A percentile compares a stretch with the other conserved stretches of the same genome.
These are phyloP conservation scores for Pimpla rufipes DNA, from an alignment of 2,888 invertebrate genomes.

Conservation along the genomic window DNA sequence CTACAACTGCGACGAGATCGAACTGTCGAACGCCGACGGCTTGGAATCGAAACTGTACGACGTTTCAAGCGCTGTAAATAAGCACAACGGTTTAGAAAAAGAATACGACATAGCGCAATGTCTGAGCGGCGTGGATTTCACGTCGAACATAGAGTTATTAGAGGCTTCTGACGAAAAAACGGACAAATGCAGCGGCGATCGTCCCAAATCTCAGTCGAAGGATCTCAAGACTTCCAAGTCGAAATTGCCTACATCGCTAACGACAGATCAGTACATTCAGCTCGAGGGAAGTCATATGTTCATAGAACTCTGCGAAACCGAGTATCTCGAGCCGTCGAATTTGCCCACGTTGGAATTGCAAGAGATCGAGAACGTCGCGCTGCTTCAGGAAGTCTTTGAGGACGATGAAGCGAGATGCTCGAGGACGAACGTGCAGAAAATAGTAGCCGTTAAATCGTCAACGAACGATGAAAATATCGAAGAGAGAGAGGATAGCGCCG, in stretches of 20 bases:
- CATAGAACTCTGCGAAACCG: conserved; percentile 64
- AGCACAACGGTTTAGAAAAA: conserved; percentile 29
- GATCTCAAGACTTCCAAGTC: conserved; percentile 25
- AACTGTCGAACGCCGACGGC: conserved; percentile 54
- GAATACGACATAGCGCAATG: conserved; percentile 56
- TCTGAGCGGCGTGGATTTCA: conserved; percentile 42
- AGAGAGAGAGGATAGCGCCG: conserved; percentile 37
- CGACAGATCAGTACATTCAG: conserved; percentile 36
- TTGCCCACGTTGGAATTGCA: conserved; percentile 44
- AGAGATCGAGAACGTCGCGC: conserved; percentile 50
- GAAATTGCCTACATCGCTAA: background rate
- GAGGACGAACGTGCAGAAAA: conserved; percentile 1
- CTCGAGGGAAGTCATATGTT: conserved; percentile 60
- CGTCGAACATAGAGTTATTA: conserved; percentile 20
- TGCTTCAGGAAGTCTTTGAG: conserved; percentile 40
- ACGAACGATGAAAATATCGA: conserved; percentile 52
- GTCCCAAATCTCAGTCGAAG: conserved; percentile 11
- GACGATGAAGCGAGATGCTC: background rate
- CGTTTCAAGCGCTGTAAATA: background rate
- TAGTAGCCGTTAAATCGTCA: background rate
- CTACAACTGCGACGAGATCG: conserved; percentile 70
- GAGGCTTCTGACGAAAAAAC: background rate
- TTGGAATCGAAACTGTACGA: conserved; percentile 43
- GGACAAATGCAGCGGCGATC: background rate
- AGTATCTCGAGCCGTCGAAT: conserved; percentile 44